A percentile compares a stretch with the other conserved stretches of the same genome.
These are phyloP conservation scores for Rhagonycha fulva DNA, from an alignment of 2,888 invertebrate species.

Conservation along the genomic window DNA sequence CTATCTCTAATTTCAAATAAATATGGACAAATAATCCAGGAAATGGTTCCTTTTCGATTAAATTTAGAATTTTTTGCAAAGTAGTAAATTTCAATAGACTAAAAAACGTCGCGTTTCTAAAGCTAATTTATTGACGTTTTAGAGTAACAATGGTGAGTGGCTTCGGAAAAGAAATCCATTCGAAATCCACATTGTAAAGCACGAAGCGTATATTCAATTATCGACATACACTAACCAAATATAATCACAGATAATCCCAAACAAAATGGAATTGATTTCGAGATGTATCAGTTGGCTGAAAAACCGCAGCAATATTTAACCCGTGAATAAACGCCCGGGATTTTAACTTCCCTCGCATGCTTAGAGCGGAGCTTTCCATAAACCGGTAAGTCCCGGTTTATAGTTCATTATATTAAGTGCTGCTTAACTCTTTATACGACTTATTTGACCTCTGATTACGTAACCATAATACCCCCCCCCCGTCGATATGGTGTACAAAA, in stretches of 20 bases:
- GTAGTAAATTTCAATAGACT: neutral
- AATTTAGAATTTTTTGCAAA: neutral
- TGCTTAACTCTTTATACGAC: no score
- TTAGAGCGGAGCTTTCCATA: no score
- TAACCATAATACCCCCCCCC: no score
- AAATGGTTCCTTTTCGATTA: neutral
- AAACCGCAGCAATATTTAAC: neutral
- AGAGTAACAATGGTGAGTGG: neutral
- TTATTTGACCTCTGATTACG: no score
- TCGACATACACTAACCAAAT: conserved; percentile 13
- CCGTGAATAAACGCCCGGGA: neutral
- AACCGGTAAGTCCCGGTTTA: no score
- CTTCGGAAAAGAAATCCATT: neutral
- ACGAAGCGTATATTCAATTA: conserved; percentile 32
- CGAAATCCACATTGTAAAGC: conserved; percentile 31
- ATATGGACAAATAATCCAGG: neutral
- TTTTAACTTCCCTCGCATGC: no score
- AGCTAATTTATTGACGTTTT: neutral
- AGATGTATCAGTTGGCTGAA: neutral
- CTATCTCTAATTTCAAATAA: neutral
- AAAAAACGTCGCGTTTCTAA: neutral
- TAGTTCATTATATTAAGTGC: no score
- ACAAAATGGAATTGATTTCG: conserved; percentile 4
- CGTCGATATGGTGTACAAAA: no score
- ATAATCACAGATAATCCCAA: conserved; percentile 13